Evolutionary conservation across 1,140 invertebrate species (phyloP), one percentile per base, ranked within the genome.

Genomic region (Callitettix versicolor): DNA sequence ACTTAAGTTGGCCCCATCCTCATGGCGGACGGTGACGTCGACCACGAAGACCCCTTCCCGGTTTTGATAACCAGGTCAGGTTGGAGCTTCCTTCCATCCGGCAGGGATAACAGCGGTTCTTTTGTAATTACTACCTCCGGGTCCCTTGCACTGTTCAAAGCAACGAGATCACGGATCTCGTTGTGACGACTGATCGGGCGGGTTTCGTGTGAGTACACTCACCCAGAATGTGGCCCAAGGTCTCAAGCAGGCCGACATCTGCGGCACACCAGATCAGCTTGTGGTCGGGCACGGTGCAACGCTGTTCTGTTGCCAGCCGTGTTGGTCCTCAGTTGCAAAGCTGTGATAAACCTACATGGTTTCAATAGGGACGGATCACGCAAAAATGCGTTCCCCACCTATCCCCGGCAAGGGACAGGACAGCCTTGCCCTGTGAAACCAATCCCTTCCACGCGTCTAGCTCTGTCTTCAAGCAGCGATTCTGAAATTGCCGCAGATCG

Each of bases 141-240:
- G 9, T 26, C 46, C 46, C 46, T 49, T 22, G 14, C 11, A 49
- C 4, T 2, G 1, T 49, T 7, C 20, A 0, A 57, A 41, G 20
- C 54, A 0, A 64, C 14, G 0, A 60, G 24, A 0, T 59, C 7
- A 0, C 34, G 42, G 0, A 64, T 60, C 2, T 64, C 59, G 26
- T 64, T 36, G 38, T 62, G 63, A 9, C 61, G 33, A 0, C 20
- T 36, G 0, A 64, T 64, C 59, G 21, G 9, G 15, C 26, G 0
- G 43, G 14, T 15, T 61, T 64, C 0, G 61, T 64, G 3, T 21
- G 12, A 0, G 15, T 21, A 11, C 61, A 63, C 1, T 50, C 26
- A 0, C 58, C 61, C 1, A 64, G 11, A 1, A 64, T 53, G 11
- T 64, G 61, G 0, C 56, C 63, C 0, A 64, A 24, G 0, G 63